Conservation (phyloP, 92 coral and sea anemone species). For the Umimayanthus chanpuru region DNA sequence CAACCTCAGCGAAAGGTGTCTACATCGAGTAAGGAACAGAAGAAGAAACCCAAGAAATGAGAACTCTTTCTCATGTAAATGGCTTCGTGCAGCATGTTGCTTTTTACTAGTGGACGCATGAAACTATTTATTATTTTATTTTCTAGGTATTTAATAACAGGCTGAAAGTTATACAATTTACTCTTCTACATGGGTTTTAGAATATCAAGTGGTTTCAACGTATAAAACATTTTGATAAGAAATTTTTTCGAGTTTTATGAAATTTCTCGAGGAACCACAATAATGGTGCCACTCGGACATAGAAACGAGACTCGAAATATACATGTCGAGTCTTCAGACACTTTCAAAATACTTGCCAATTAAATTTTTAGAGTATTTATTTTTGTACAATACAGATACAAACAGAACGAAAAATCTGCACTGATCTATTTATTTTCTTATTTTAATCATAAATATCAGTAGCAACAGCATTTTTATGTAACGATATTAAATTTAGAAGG, state of each 20-base stretch:
- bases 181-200: background rate
- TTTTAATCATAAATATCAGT: no score
- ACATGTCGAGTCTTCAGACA: background rate
- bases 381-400: background rate
- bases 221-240: background rate
- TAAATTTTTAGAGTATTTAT: conserved; percentile 6
- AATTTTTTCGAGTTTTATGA: background rate
- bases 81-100: background rate
- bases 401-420: background rate
- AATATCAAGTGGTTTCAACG: background rate
- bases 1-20: conserved; percentile 37
- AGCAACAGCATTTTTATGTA: no score
- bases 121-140: background rate
- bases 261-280: background rate
- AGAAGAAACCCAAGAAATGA: conserved; percentile 74
- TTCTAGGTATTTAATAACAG: background rate
- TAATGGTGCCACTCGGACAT: no score
- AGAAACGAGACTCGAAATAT: background rate
- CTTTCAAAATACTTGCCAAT: background rate
- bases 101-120: background rate
- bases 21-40: conserved; percentile 65
- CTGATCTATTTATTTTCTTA: conserved; percentile 4
- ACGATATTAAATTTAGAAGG: background rate
- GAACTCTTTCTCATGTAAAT: background rate
- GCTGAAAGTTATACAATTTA: background rate